Percentiles rank a stretch among this genome's conserved stretches.
Conservation (phyloP, 1,140 invertebrate genomes). For the Idris sp. region DNA sequence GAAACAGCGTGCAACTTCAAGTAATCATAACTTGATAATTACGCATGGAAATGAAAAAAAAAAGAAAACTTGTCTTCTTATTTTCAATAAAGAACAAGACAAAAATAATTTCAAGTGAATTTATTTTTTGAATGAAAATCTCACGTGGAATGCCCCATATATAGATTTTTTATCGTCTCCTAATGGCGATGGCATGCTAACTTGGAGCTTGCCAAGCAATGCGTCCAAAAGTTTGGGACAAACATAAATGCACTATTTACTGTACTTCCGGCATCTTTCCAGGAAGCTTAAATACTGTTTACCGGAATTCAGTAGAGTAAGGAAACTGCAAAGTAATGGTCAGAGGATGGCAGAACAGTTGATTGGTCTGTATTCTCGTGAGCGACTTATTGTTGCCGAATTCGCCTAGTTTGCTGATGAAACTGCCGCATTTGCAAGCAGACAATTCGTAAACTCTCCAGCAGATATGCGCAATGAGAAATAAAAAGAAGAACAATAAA, state of each 20-base stretch:
- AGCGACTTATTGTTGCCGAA: constrained; percentile 41
- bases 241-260: constrained; percentile 57
- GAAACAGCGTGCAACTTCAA: too few species aligned
- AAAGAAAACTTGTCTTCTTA: too few species aligned
- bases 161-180: constrained; percentile 49
- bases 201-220: constrained; percentile 28
- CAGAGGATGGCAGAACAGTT: constrained; percentile 44
- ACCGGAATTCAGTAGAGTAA: constrained; percentile 52
- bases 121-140: too few species aligned
- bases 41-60: too few species aligned
- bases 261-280: constrained; percentile 51
- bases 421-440: constrained; percentile 24
- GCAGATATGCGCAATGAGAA: too few species aligned
- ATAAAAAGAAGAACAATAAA: not conserved
- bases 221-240: constrained; percentile 40
- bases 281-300: constrained; percentile 60
- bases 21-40: too few species aligned
- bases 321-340: constrained; percentile 49
- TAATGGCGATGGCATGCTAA: constrained; percentile 14
- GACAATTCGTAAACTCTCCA: constrained; percentile 1
- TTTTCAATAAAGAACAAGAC: too few species aligned
- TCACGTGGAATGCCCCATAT: too few species aligned
- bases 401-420: constrained; percentile 21
- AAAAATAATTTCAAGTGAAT: too few species aligned
- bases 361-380: constrained; percentile 49